Base-by-base conservation (phyloP, 2,888 invertebrate species). In the Tachina lurida region DNA sequence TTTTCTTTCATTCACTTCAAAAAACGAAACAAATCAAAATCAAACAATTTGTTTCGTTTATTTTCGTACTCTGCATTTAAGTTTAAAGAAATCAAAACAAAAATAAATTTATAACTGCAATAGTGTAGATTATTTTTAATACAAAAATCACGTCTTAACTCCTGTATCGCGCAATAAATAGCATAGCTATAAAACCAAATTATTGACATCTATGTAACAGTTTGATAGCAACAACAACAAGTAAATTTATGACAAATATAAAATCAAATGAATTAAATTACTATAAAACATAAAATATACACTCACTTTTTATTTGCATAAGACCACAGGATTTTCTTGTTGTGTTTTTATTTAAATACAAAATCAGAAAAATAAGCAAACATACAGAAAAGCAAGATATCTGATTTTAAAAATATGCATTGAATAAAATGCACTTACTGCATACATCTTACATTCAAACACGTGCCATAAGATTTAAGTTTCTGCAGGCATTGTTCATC, bases 251-350 rank as follows among this genome's bases (percentile, higher is more conserved):
- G 12, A n/a, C 3, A 22, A 13, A 4, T 68, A 60, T 19, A 12
- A 49, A 39, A 58, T 7, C 1, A 15, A 10, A 13, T 19, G 5
- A 58, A 31, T 15, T 31, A 58, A 31, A 7, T 56, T 54, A 13
- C 13, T 15, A 60, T 9, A 39, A 63, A 47, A 65, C 7, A 13
- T n/a, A 60, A 0, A 56, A 71, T 49, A 77, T 43, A 49, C 31
- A 45, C 54, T 60, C 17, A 56, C 49, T 39, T 74, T 84, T 49
- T 58, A 79, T 56, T 79, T 47, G 19, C 63, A 79, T 65, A 15
- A 56, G 65, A 65, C 63, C 63, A 79, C 63, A 79, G 39, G 8
- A 56, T 56, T 65, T 79, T 47, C 56, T 65, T 73, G 54, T 65
- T 58, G 47, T 41, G 47, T 19, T 78, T 45, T 62, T 47, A 13